A percentile compares a stretch with the other conserved stretches of the same genome.
These are phyloP conservation scores for Dendroctonus valens DNA, from an alignment of 1,140 invertebrate genomes.

Conservation along the genomic window DNA sequence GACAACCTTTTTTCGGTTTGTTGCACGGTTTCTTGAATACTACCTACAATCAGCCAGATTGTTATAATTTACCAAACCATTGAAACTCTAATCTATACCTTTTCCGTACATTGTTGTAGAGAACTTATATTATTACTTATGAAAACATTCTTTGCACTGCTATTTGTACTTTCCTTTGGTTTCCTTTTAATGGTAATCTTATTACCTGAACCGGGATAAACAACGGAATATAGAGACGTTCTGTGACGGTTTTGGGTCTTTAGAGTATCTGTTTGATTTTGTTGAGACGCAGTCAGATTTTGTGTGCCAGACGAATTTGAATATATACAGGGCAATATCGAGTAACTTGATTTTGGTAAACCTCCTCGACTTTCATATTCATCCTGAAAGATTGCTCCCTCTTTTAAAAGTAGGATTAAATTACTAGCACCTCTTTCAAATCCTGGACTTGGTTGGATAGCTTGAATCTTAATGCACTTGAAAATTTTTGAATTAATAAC, in stretches of 20 bases:
- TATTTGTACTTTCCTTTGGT: slow-evolving; percentile 54
- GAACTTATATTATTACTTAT: slow-evolving; percentile 26
- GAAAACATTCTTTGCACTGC: slow-evolving; percentile 13
- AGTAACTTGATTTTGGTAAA: slow-evolving; percentile 67
- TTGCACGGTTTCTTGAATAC: slow-evolving; percentile 47
- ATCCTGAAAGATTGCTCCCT: slow-evolving; percentile 76
- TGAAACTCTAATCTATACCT: slow-evolving; percentile 18
- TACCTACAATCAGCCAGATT: slow-evolving; percentile 35
- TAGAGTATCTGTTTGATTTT: slow-evolving; percentile 37
- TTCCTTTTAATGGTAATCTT: slow-evolving; percentile 82
- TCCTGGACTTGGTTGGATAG: slow-evolving; percentile 50
- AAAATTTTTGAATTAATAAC: slow-evolving; percentile 71
- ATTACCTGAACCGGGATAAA: slow-evolving; percentile 74
- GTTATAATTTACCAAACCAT: background rate
- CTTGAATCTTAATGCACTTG: slow-evolving; percentile 59
- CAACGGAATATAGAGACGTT: slow-evolving; percentile 72
- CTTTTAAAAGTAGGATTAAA: slow-evolving; percentile 72
- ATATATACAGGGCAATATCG: slow-evolving; percentile 71
- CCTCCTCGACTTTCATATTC: slow-evolving; percentile 70
- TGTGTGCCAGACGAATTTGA: slow-evolving; percentile 62
- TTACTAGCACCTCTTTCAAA: slow-evolving; percentile 51
- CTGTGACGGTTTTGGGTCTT: slow-evolving; percentile 56
- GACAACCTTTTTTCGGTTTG: slow-evolving; percentile 66
- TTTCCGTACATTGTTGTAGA: slow-evolving; percentile 28
- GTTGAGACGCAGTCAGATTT: slow-evolving; percentile 50